Evolutionary conservation across 1,140 invertebrate genomes (phyloP).

Genomic region (Drosophila arawakana): DNA sequence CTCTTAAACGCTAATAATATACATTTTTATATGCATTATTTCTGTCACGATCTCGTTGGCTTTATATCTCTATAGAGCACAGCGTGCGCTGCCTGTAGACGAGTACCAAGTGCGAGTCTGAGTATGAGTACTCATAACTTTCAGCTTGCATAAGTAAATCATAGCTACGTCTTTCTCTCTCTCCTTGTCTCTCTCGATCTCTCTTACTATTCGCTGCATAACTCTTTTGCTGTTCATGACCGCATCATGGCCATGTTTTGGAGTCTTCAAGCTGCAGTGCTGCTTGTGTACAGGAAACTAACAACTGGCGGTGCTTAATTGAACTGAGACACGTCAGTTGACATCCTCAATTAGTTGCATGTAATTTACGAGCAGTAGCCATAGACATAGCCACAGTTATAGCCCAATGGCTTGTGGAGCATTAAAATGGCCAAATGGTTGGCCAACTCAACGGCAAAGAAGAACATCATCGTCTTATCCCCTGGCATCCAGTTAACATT

Average conservation of each 20-base stretch:
- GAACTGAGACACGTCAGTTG: slow-evolving; percentile 71
- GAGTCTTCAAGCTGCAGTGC: slow-evolving; percentile 15
- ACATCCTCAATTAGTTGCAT: slow-evolving; percentile 81
- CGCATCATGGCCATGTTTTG: slow-evolving; percentile 50
- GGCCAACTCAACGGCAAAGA: background rate
- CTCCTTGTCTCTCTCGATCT: background rate
- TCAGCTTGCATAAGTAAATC: slow-evolving; percentile 37
- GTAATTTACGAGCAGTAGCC: slow-evolving; percentile 64
- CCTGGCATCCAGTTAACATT: slow-evolving; percentile 13
- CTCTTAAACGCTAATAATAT: slow-evolving; percentile 73
- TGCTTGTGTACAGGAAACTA: slow-evolving; percentile 59
- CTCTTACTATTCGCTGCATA: background rate
- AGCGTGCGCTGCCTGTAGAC: slow-evolving; percentile 21
- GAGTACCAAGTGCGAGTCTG: slow-evolving; percentile 19
- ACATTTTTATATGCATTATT: slow-evolving; percentile 82
- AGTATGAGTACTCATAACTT: slow-evolving; percentile 16
- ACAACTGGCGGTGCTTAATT: slow-evolving; percentile 57
- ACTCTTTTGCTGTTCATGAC: slow-evolving; percentile 34
- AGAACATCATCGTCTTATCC: slow-evolving; percentile 34
- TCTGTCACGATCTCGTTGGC: slow-evolving; percentile 80
- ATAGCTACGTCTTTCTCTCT: slow-evolving; percentile 18
- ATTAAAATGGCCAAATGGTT: slow-evolving; percentile 5
- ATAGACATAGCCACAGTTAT: slow-evolving; percentile 29
- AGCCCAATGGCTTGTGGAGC: slow-evolving; percentile 36
- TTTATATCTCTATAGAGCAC: slow-evolving; percentile 76